Evolutionary conservation across 2,113 vertebrate species (phyloP), one percentile per base, ranked within the genome.

Genomic region (Elachura formosa): DNA sequence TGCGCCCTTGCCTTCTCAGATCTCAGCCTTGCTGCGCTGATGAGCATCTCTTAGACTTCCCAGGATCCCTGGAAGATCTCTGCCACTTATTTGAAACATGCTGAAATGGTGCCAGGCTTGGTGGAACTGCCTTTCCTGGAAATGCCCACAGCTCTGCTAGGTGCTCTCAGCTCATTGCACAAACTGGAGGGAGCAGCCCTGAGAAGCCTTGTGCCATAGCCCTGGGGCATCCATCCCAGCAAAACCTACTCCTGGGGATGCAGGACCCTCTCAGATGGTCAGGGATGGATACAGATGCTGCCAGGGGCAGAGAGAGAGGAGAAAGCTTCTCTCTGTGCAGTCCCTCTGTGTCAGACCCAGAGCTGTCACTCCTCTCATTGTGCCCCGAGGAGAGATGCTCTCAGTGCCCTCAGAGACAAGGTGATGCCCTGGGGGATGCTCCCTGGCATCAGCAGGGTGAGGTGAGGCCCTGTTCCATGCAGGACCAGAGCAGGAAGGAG

Each of bases 1-100:
- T 84, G 74, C 92, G 66, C 74, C 58, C 51, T 72, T 5, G 5
- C 69, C 68, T 81, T 72, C 95, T 81, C 89, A 90, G 73, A 56
- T 85, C 79, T 89, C 71, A 74, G 85, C 29, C 52, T 45, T 31
- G 36, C 78, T 87, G 89, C 71, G 55, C 87, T 1, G 2, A 73
- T 2, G 20, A 84, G 62, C 63, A 56, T 68, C 62, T 63, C 75
- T 67, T 34, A 29, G 0, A 0, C 31, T 89, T 61, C 59, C 84
- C 8, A 52, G 75, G 64, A 67, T 81, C 90, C 51, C 68, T 73
- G 75, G 38, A 81, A 94, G 66, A 18, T 84, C 81, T 64, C 43
- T 31, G 52, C 33, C 3, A 3, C 55, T 55, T 67, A 11, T 26
- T 77, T 74, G 14, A 51, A 58, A 58, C 9, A 56, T 45, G 74